Evolutionary conservation across 2,113 vertebrate genomes (phyloP).

Genomic region (Hemibagrus wyckioides): DNA sequence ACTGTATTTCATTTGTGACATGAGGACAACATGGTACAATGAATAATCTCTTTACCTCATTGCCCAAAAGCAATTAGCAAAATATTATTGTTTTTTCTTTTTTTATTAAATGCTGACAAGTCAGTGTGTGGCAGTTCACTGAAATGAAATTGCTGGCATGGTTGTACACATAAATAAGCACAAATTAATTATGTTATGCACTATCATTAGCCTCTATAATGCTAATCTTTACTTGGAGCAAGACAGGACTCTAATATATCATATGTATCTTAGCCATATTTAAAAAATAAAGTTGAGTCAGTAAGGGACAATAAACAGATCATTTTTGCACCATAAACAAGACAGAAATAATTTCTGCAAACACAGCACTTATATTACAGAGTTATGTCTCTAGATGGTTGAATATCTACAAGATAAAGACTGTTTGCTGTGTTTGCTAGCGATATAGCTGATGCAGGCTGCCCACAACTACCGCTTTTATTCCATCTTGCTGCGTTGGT

Average conservation of each 20-base stretch:
- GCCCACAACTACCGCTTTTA: background rate
- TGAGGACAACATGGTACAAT: background rate
- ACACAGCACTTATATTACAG: conserved; percentile 5
- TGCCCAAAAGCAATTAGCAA: background rate
- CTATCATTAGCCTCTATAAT: background rate
- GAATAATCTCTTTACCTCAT: background rate
- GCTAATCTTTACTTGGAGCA: background rate
- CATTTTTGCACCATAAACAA: conserved; percentile 12
- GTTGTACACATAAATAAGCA: background rate
- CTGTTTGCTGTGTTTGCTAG: conserved; percentile 8
- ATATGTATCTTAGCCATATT: conserved; percentile 2
- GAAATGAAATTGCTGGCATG: background rate
- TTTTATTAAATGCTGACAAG: background rate
- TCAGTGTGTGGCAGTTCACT: background rate
- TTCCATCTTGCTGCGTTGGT: background rate
- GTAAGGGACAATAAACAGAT: conserved; percentile 21
- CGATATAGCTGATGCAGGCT: conserved; percentile 22
- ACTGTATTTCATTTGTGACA: background rate
- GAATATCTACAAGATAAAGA: background rate
- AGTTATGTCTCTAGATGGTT: conserved; percentile 18
- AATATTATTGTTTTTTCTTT: background rate
- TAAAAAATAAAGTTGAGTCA: conserved; percentile 27
- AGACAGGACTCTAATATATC: background rate
- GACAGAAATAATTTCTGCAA: conserved; percentile 23
- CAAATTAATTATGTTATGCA: background rate